Evolutionary conservation across 2,113 vertebrate species (phyloP), one percentile per base, ranked within the genome.

Genomic region (Willisornis vidua): DNA sequence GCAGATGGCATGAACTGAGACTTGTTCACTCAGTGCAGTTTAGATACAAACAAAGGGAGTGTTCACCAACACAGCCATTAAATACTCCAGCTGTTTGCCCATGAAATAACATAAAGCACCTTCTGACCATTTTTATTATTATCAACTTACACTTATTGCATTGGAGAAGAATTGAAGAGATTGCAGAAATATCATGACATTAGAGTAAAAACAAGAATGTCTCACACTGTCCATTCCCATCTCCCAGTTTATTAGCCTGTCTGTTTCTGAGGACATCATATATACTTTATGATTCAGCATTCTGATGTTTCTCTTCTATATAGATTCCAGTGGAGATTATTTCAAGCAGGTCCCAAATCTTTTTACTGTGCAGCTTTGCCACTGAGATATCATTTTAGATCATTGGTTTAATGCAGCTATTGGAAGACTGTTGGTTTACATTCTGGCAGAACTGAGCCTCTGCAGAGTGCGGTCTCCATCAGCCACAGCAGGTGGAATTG

Each of bases 321-420:
- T 26, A 23, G 7, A 46, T 37, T 51, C 24, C 15, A 1, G 3
- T 45, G 14, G 7, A 66, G 66, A 61, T 29, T 0, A n/a, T 54
- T 91, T 82, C 31, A 78, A 57, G n/a, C 4, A 52, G 31, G 10
- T 31, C 12, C 19, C 54, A 77, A 39, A 20, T 9, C 5, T n/a
- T 92, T 85, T 70, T 67, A 8, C 24, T 57, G 24, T 31, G 31
- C 24, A 46, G 41, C 9, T 41, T 82, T 68, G 78, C 41, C 52
- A 28, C 49, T 54, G 22, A 45, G 18, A 10, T 62, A 22, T 12
- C 39, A 26, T 45, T 58, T 61, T 6, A 8, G 25, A 17, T 41
- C 22, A 29, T 18, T 76, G 68, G 13, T 91, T 74, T 89, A 77
- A 74, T 31, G 23, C 6, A 51, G 17, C 11, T 87, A 12, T 74